These are phyloP conservation scores for Cisticola juncidis DNA, from an alignment of 2,113 vertebrate species.

Conservation along the genomic window DNA sequence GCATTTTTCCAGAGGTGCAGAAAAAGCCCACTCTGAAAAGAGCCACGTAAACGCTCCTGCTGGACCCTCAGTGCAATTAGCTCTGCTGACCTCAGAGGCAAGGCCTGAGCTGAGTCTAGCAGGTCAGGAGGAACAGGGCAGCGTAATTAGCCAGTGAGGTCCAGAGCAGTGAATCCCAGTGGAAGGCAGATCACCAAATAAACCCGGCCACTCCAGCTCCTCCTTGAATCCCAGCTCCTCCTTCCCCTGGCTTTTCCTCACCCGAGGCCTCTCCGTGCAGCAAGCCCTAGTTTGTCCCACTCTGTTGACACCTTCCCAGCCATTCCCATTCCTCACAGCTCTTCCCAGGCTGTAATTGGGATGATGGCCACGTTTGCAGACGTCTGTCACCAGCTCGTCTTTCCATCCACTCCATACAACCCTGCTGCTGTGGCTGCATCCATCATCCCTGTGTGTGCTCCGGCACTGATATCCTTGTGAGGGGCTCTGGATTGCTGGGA, in stretches of 20 bases:
- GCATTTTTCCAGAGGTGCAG: not conserved
- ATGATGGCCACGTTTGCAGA: not conserved
- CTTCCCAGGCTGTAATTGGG: not conserved
- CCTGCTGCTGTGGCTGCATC: rapidly evolving
- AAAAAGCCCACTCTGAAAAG: not conserved
- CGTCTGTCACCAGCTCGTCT: not conserved
- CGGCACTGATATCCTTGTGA: not conserved
- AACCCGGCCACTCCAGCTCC: rapidly evolving
- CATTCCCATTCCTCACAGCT: not conserved
- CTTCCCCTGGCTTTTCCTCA: not conserved
- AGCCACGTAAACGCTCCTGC: not conserved
- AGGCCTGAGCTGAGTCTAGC: not conserved
- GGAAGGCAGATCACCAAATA: not conserved
- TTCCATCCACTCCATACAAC: not conserved
- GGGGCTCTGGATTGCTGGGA: not conserved
- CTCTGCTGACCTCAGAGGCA: not conserved
- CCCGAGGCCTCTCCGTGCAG: rapidly evolving
- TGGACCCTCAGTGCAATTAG: not conserved
- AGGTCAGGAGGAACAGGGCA: not conserved
- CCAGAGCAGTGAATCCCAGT: rapidly evolving
- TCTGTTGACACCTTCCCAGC: not conserved
- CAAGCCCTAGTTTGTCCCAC: not conserved
- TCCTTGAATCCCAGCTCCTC: not conserved
- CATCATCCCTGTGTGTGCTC: not conserved
- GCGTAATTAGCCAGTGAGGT: not conserved